Conservation (phyloP, 1,140 invertebrate genomes). For the Apis cerana region DNA sequence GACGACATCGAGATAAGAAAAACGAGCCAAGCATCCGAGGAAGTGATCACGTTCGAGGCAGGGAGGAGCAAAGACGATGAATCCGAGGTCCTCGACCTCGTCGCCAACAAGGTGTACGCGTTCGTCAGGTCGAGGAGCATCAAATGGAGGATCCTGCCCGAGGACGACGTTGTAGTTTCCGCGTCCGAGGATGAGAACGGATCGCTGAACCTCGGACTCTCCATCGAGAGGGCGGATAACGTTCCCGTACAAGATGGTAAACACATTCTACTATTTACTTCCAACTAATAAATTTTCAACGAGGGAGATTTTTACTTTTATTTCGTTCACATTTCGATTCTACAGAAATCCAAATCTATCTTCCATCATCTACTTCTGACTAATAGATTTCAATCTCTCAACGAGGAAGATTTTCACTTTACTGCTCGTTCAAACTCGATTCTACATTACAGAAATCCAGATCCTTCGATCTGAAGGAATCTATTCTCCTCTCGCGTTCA, state of each 20-base stretch:
- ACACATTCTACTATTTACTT: background rate
- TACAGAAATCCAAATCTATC: no score
- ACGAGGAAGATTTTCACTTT: no score
- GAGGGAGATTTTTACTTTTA: no score
- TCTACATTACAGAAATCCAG: no score
- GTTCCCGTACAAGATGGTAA: conserved; percentile 76
- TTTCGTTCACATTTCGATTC: no score
- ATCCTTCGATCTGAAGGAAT: no score
- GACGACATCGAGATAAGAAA: conserved; percentile 90
- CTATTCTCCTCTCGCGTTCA: no score
- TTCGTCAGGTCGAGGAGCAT: conserved; percentile 86
- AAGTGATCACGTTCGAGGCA: conserved; percentile 74
- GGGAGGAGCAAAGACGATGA: conserved; percentile 83
- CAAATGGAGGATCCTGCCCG: conserved; percentile 84
- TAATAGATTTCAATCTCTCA: no score
- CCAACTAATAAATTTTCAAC: background rate
- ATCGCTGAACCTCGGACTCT: conserved; percentile 87
- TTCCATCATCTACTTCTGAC: no score
- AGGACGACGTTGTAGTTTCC: conserved; percentile 88
- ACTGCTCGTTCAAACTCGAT: no score
- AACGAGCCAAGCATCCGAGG: conserved; percentile 82
- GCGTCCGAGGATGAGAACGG: conserved; percentile 86
- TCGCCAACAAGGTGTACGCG: conserved; percentile 87
- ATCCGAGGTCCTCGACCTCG: conserved; percentile 85
- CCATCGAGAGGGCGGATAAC: conserved; percentile 84